Evolutionary conservation across 2,797 vertebrate genomes (phyloP).

Genomic region (Spheniscus humboldti): DNA sequence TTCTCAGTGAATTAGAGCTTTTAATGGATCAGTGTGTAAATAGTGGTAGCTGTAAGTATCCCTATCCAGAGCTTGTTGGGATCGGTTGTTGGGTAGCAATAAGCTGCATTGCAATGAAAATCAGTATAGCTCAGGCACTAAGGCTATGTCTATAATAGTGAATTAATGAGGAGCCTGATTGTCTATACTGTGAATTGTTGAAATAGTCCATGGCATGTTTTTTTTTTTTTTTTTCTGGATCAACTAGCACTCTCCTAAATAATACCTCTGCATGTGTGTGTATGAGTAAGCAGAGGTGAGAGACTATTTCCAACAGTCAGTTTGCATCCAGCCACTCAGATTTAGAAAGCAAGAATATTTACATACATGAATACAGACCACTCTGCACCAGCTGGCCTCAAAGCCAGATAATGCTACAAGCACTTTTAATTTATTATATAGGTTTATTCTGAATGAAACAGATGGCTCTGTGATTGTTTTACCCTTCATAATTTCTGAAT

Average conservation of each 20-base stretch:
- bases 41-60: neutral
- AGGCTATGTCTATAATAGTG: neutral
- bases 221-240: neutral
- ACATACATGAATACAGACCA: neutral
- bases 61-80: neutral
- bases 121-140: neutral
- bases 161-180: neutral
- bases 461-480: neutral
- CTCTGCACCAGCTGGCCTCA: neutral
- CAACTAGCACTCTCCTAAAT: neutral
- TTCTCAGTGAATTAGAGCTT: neutral
- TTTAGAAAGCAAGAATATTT: neutral
- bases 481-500: neutral
- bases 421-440: neutral
- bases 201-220: neutral
- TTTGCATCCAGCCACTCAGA: neutral
- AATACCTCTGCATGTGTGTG: neutral
- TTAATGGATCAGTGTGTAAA: neutral
- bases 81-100: neutral
- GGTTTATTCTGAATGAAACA: neutral
- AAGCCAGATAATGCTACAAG: neutral
- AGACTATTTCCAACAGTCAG: neutral
- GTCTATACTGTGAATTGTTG: neutral
- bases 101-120: neutral
- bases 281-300: neutral